Percentiles rank a stretch among this genome's conserved stretches.
These are phyloP conservation scores for Sceloporus tristichus DNA, from an alignment of 2,113 vertebrate species.

Conservation along the genomic window DNA sequence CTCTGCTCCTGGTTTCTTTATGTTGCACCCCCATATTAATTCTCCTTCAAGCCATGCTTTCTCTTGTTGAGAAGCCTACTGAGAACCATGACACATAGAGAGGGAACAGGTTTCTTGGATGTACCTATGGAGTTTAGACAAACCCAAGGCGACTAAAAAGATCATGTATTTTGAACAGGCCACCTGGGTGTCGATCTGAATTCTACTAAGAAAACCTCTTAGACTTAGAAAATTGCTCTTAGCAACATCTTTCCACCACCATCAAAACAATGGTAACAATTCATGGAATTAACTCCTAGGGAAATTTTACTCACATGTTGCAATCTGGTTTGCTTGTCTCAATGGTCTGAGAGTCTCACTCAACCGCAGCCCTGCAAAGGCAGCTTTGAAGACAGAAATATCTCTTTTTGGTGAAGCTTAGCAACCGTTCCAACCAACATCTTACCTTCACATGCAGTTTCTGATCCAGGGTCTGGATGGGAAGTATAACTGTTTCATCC, in stretches of 20 bases:
- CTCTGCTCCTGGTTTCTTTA: background rate
- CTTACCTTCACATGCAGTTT: constrained; percentile 88
- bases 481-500: constrained; percentile 92
- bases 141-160: background rate
- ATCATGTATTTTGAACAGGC: background rate
- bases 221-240: background rate
- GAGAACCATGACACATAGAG: background rate
- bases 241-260: background rate
- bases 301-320: background rate
- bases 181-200: background rate
- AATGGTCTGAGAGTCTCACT: background rate
- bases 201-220: background rate
- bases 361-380: background rate
- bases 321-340: background rate
- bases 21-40: background rate
- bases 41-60: background rate
- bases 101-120: background rate
- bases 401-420: background rate
- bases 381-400: background rate
- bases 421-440: background rate
- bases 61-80: background rate
- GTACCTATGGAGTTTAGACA: background rate
- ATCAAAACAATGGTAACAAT: background rate
- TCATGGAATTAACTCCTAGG: background rate
- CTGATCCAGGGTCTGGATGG: constrained; percentile 87